A percentile compares a stretch with the other conserved stretches of the same genome.
phyloP scores from a whole-genome alignment of 2,113 vertebrate genomes.

The Choloepus hoffmanni region DNA sequence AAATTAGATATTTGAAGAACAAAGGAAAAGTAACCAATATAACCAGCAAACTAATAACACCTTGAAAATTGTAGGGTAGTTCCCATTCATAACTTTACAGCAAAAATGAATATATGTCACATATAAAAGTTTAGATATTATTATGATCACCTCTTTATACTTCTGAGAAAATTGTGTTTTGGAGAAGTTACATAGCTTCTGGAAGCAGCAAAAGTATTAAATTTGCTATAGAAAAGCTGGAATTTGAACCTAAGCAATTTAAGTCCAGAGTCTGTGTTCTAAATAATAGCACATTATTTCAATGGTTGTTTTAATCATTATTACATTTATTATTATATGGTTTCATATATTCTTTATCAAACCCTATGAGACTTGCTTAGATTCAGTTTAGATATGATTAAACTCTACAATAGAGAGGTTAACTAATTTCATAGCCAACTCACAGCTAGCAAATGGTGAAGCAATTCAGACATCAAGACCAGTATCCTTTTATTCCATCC shows the following conservation, averaged over 20 bases:
- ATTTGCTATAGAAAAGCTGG: background rate
- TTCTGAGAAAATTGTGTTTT: background rate
- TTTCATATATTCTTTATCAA: background rate
- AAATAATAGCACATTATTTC: background rate
- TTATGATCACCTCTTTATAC: background rate
- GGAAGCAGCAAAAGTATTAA: background rate
- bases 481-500: background rate
- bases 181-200: background rate
- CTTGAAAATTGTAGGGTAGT: background rate
- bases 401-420: background rate
- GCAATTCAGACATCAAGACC: background rate
- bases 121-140: background rate
- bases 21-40: background rate
- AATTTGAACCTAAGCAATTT: background rate
- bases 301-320: background rate
- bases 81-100: background rate
- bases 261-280: background rate
- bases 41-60: background rate
- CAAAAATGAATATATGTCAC: background rate
- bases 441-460: background rate
- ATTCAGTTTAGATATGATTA: conserved; percentile 9
- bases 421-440: background rate
- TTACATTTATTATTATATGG: background rate
- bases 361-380: background rate
- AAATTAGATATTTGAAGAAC: background rate